These are phyloP conservation scores for Festucalex cinctus DNA, from an alignment of 2,113 vertebrate species.

Conservation along the genomic window DNA sequence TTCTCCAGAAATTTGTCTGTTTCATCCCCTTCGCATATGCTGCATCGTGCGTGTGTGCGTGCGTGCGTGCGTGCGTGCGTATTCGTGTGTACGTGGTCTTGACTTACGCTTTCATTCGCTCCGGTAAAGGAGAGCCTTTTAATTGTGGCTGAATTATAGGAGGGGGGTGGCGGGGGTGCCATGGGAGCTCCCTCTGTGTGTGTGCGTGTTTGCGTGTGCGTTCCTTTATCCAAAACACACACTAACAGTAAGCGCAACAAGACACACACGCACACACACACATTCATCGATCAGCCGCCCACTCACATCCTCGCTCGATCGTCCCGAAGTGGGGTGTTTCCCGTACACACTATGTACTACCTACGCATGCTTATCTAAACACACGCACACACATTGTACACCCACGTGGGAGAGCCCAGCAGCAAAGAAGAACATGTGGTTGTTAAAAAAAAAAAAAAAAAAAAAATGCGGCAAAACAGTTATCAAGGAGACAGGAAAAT, in stretches of 20 bases:
- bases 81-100: slow-evolving; percentile 25
- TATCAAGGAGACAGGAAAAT: slow-evolving; percentile 24
- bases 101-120: slow-evolving; percentile 70
- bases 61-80: slow-evolving; percentile 20
- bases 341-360: slow-evolving; percentile 50
- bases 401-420: slow-evolving; percentile 56
- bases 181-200: slow-evolving; percentile 55
- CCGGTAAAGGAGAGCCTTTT: slow-evolving; percentile 61
- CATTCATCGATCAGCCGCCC: slow-evolving; percentile 57
- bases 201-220: slow-evolving; percentile 12
- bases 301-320: slow-evolving; percentile 44
- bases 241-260: slow-evolving; percentile 8
- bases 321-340: slow-evolving; percentile 52
- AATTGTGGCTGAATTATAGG: slow-evolving; percentile 70
- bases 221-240: slow-evolving; percentile 1
- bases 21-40: neutral
- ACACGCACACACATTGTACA: slow-evolving; percentile 19
- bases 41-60: slow-evolving; percentile 18
- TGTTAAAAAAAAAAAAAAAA: too few relatives aligned
- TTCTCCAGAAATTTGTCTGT: neutral
- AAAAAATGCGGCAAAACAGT: slow-evolving; percentile 33
- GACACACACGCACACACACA: slow-evolving; percentile 54
- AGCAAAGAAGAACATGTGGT: slow-evolving; percentile 52
- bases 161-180: slow-evolving; percentile 55
- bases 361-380: slow-evolving; percentile 36